These are phyloP conservation scores for Polypedilum pembai DNA, from an alignment of 1,140 invertebrate species.

Conservation along the genomic window DNA sequence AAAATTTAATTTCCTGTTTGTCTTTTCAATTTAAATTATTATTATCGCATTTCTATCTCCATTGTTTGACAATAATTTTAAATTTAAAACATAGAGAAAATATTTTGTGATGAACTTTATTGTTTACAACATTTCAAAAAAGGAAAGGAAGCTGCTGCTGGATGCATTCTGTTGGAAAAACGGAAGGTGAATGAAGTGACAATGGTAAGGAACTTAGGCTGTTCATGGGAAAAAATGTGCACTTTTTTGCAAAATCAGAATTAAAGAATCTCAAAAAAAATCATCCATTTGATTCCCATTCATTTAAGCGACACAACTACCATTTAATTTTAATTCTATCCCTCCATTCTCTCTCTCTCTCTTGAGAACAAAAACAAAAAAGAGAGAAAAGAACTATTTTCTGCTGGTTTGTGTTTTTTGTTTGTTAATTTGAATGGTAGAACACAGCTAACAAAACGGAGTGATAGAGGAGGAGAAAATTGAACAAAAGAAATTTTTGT, in stretches of 20 bases:
- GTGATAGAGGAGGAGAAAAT: not conserved
- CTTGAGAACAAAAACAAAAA: not conserved
- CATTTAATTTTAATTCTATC: not conserved
- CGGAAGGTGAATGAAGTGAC: too few species aligned
- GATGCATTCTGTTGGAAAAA: too few species aligned
- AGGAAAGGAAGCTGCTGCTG: too few species aligned
- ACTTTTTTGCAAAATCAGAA: not conserved
- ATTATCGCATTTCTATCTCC: conserved; percentile 9
- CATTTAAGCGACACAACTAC: not conserved
- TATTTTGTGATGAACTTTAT: too few species aligned
- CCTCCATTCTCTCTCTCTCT: not conserved
- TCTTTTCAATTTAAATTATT: conserved; percentile 27
- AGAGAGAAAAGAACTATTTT: too few species aligned
- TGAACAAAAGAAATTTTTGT: not conserved
- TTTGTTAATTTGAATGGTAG: conserved; percentile 7
- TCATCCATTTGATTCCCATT: not conserved
- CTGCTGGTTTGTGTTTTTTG: conserved; percentile 8
- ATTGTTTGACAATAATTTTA: not conserved
- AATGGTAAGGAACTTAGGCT: too few species aligned
- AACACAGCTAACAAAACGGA: not conserved
- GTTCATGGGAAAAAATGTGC: not conserved
- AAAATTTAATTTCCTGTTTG: conserved; percentile 28
- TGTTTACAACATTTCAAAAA: too few species aligned
- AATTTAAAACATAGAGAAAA: not conserved
- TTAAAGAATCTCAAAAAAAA: not conserved